Evolutionary conservation across 2,888 invertebrate species (phyloP), one percentile per base, ranked within the genome.

Genomic region (Callimorpha dominula): DNA sequence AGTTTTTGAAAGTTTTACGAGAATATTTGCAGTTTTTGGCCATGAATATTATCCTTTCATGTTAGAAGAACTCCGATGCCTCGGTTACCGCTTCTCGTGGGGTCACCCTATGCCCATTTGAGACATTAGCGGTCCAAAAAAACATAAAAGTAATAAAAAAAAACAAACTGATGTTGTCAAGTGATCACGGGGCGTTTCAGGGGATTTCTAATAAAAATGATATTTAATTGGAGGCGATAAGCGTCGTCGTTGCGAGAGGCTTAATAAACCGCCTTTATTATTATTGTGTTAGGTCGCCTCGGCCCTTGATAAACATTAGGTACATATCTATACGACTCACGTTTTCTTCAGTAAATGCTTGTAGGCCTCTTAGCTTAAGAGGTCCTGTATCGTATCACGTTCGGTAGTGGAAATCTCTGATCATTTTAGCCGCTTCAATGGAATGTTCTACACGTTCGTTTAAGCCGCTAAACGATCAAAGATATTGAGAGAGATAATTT

Each of bases 151-250:
- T 60, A 31, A 60, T 42, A 68, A 87, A 87, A 86, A 89, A 89
- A 89, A 89, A 88, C 85, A 87, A 87, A 88, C 78, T 86, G 87
- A 89, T 86, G 82, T 82, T 88, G 87, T 85, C 83, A 87, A 88
- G 83, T 90, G 91, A 89, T 92, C 89, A 87, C 89, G 88, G 91
- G 93, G 93, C 92, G 91, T 92, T 93, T 82, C 88, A n/a, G 86
- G 88, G 88, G 91, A 89, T 93, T 93, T 91, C 89, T 88, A 95
- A 95, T 95, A 95, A 95, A 95, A 94, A 94, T 93, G 91, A 92
- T 93, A 95, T 95, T 95, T 95, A 95, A 95, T 95, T 95, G 95
- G 90, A 91, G 87, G 86, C 94, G 95, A 95, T 95, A 95, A 93
- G 91, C 87, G 88, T 90, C 87, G 88, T 90, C 93, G 87, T 90